phyloP scores from a whole-genome alignment of 2,888 invertebrate genomes.

The Hyposoter dolosus region DNA sequence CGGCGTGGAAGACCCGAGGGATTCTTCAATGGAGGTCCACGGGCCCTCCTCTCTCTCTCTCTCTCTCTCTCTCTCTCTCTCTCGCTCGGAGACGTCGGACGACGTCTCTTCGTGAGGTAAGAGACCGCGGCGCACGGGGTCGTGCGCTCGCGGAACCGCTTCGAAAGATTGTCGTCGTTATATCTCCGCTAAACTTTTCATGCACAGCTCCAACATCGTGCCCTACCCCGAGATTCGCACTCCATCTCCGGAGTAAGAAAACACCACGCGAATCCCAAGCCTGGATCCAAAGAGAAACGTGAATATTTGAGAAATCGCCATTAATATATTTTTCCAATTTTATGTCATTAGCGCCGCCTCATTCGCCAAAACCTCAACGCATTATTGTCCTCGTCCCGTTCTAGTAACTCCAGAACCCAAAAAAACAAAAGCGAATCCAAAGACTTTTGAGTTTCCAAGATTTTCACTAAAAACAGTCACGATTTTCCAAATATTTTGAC shows the following conservation, averaged over 20 bases:
- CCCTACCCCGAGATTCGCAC: conserved; percentile 36
- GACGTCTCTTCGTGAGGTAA: conserved; percentile 62
- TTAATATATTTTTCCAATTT: neutral
- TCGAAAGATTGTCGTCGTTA: conserved; percentile 48
- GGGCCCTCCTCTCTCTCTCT: conserved; percentile 48
- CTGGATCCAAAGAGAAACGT: conserved; percentile 14
- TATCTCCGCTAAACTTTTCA: conserved; percentile 35
- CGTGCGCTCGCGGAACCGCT: conserved; percentile 57
- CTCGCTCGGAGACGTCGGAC: conserved; percentile 41
- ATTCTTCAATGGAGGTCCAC: conserved; percentile 72
- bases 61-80: conserved; percentile 42
- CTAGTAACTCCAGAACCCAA: neutral
- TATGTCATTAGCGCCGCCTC: neutral
- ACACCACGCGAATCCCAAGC: neutral
- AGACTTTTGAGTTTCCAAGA: too few species aligned
- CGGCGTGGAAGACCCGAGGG: conserved; percentile 65
- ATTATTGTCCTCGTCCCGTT: neutral
- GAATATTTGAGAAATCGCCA: conserved; percentile 11
- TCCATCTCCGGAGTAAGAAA: conserved; percentile 15
- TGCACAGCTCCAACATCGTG: conserved; percentile 37
- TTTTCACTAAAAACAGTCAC: too few species aligned
- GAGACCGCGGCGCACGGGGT: conserved; percentile 58
- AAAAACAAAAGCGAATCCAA: neutral
- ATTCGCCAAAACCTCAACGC: neutral
- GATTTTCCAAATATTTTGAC: too few species aligned